Percentiles rank a stretch among this genome's conserved stretches.
phyloP scores from a whole-genome alignment of 92 coral and sea anemone genomes.

The Nematostella vectensis region DNA sequence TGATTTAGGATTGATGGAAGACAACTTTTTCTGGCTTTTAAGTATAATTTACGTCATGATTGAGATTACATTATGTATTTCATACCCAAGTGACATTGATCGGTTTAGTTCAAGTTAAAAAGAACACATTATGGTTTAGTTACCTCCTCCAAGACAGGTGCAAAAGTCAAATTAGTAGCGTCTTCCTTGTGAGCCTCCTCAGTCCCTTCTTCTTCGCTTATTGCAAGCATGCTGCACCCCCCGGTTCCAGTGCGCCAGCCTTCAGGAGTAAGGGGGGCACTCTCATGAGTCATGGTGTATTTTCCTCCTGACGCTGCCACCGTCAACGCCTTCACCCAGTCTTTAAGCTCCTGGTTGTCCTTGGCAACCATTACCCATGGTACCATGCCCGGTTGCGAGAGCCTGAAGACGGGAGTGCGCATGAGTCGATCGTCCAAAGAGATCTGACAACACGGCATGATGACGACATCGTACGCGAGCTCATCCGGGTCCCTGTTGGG shows the following conservation, averaged over 20 bases:
- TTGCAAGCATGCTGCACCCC: conserved; percentile 54
- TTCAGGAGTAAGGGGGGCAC: conserved; percentile 17
- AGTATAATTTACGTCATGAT: too few relatives aligned
- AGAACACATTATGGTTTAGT: not conserved
- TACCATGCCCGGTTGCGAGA: conserved; percentile 83
- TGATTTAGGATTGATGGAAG: too few relatives aligned
- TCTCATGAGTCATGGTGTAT: conserved; percentile 26
- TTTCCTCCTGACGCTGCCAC: conserved; percentile 92
- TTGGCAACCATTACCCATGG: conserved; percentile 96
- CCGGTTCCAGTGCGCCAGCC: conserved; percentile 23
- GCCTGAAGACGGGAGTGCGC: conserved; percentile 94
- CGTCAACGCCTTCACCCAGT: conserved; percentile 91
- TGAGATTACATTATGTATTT: not conserved
- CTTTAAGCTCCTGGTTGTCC: conserved; percentile 74
- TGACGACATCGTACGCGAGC: conserved; percentile 92
- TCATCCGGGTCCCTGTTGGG: conserved; percentile 90
- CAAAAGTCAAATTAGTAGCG: too few relatives aligned
- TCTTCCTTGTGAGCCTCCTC: conserved; percentile 31
- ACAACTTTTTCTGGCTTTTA: too few relatives aligned
- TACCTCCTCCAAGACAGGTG: not conserved
- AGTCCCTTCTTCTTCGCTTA: conserved; percentile 64
- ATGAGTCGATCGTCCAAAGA: conserved; percentile 84
- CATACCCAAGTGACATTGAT: too few relatives aligned
- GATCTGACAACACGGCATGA: conserved; percentile 94
- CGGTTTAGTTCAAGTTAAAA: not conserved